Evolutionary conservation across 2,797 vertebrate genomes (phyloP).

Genomic region (Vultur gryphus): DNA sequence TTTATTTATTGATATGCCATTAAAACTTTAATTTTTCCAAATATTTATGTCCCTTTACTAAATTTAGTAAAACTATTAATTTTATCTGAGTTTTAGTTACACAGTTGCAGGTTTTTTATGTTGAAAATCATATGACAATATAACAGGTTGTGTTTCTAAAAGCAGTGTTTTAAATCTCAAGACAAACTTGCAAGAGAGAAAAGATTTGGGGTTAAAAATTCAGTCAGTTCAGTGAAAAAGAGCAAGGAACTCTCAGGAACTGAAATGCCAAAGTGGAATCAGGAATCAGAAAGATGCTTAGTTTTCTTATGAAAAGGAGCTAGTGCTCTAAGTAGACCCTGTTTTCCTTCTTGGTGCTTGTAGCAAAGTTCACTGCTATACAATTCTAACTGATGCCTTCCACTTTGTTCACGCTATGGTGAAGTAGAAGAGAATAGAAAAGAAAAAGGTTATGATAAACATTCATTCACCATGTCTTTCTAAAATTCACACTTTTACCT

Average conservation of each 20-base stretch:
- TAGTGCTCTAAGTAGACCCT: background rate
- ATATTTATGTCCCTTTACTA: background rate
- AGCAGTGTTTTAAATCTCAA: background rate
- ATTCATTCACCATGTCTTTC: background rate
- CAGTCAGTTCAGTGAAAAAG: background rate
- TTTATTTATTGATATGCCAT: background rate
- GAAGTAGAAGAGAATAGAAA: background rate
- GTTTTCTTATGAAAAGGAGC: background rate
- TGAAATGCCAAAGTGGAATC: background rate
- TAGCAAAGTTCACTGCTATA: background rate
- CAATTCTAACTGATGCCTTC: background rate
- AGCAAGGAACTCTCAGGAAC: background rate
- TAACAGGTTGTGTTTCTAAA: background rate
- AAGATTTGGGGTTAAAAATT: background rate
- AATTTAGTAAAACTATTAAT: background rate
- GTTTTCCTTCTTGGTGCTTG: background rate
- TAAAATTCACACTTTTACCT: background rate
- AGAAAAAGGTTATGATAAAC: background rate
- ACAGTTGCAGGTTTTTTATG: rapidly evolving
- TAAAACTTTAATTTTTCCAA: background rate
- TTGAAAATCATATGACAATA: background rate
- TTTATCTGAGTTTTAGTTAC: background rate
- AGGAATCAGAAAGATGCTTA: background rate
- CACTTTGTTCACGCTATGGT: background rate
- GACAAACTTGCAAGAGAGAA: background rate